Evolutionary conservation across 2,888 invertebrate genomes (phyloP).

Genomic region (Heliothis peltigera): DNA sequence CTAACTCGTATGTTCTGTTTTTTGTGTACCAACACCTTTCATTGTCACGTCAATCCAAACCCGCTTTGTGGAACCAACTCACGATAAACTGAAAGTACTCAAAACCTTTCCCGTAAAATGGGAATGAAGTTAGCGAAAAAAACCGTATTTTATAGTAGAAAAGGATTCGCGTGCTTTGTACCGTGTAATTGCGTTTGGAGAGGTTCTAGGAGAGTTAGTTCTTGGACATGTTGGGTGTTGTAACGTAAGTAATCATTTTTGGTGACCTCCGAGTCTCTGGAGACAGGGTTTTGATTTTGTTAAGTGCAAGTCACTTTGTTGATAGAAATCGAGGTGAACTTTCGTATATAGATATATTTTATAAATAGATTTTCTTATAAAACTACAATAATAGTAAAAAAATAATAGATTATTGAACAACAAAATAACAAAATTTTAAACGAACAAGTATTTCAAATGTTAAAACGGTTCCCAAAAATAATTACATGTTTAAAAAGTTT

Average conservation of each 20-base stretch:
- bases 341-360: not conserved
- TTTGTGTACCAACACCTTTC: slow-evolving; percentile 8
- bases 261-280: slow-evolving; percentile 1
- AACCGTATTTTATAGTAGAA: slow-evolving; percentile 30
- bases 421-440: no score
- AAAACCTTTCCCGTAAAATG: slow-evolving; percentile 31
- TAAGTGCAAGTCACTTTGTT: slow-evolving; percentile 11
- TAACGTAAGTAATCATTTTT: slow-evolving; percentile 39
- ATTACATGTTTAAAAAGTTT: not conserved
- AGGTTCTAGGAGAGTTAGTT: slow-evolving; percentile 17
- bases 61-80: slow-evolving; percentile 30
- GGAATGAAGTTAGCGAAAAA: slow-evolving; percentile 32
- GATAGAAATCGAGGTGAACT: no score
- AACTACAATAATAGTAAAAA: not conserved
- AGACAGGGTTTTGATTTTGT: slow-evolving; percentile 9
- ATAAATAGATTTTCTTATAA: not conserved
- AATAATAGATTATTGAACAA: no score
- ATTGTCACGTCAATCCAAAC: slow-evolving; percentile 33
- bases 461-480: no score
- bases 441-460: no score
- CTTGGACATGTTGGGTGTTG: slow-evolving; percentile 13
- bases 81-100: slow-evolving; percentile 35
- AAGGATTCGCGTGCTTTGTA: slow-evolving; percentile 43
- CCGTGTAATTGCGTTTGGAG: slow-evolving; percentile 38
- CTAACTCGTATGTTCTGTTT: slow-evolving; percentile 5